phyloP scores from a whole-genome alignment of 2,888 invertebrate genomes.

The Catocala sponsa region DNA sequence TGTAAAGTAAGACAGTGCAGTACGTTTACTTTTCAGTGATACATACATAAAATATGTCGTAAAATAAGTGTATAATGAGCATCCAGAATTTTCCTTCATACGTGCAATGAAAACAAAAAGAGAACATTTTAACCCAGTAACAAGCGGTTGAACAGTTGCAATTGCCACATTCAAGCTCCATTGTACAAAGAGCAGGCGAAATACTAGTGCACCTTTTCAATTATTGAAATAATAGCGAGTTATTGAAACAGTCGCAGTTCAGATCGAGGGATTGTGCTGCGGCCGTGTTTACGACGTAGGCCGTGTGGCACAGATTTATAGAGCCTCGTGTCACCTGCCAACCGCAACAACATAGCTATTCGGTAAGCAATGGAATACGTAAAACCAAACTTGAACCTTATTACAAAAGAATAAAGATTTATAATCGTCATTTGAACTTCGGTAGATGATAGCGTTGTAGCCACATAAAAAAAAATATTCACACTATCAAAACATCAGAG shows the following conservation, averaged over 20 bases:
- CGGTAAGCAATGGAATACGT: conserved; percentile 57
- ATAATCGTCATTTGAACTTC: conserved; percentile 33
- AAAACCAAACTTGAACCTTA: conserved; percentile 55
- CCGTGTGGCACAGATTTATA: conserved; percentile 75
- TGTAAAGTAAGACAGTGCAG: too few relatives aligned
- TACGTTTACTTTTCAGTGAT: too few relatives aligned
- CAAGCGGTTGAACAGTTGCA: conserved; percentile 23
- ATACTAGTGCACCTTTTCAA: conserved; percentile 49
- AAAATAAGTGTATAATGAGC: too few relatives aligned
- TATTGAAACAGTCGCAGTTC: conserved; percentile 69
- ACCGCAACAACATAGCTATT: conserved; percentile 74
- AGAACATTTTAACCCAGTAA: conserved; percentile 16
- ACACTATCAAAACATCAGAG: too few relatives aligned
- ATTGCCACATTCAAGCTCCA: conserved; percentile 42
- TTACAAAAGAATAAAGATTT: conserved; percentile 47
- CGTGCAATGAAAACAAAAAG: conserved; percentile 10
- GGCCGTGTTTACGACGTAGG: conserved; percentile 70
- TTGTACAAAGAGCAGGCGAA: conserved; percentile 36
- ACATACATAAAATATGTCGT: too few relatives aligned
- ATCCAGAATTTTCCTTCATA: conserved; percentile 1
- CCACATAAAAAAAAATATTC: not conserved
- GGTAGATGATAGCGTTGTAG: not conserved
- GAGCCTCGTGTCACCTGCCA: conserved; percentile 80
- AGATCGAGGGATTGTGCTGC: conserved; percentile 71
- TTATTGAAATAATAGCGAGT: conserved; percentile 67